Base-by-base conservation (phyloP, 2,113 vertebrate species). In the Cacatua alba region DNA sequence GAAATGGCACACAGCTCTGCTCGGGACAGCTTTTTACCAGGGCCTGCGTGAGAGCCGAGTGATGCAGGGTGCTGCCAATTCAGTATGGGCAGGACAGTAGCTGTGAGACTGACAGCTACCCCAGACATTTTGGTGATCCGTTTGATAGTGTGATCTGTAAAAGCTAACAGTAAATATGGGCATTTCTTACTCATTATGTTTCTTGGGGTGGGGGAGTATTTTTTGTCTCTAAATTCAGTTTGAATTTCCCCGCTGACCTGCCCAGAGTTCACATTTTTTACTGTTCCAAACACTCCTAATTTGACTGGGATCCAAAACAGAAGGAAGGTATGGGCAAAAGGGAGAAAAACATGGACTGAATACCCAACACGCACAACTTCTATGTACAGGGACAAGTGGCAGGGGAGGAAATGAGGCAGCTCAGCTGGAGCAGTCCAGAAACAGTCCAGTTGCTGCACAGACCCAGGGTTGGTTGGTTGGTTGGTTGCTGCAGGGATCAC, bases 1-100 rank as follows among this genome's bases (percentile, higher is more conserved):
- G 14, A 59, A 28, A 4, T 67, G n/a, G 59, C 57, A 1, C 2
- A 1, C 9, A 13, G 85, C 80, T 43, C 52, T 35, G 74, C 65
- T 26, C 2, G 5, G 46, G 53, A 86, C 46, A 77, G 49, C n/a
- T 46, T 33, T 44, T 29, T 63, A 9, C 7, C 37, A 1, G 25
- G 39, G 37, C 24, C 37, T 43, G 53, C 1, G 0, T 24, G 41
- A 11, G 3, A 1, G 17, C 2, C 0, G 6, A 3, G 46, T 14
- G 19, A 28, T 9, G 2, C 6, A 11, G 17, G 25, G 35, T 43
- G n/a, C 44, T 72, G 72, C 44, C 7, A 1, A 0, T 19, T 49
- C 44, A 1, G 63, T 4, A 1, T 2, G 0, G 3, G 46, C 76
- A 33, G 76, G 51, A 35, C 33, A 23, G 11, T 0, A 10, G 29